Evolutionary conservation across 2,113 vertebrate species (phyloP), one percentile per base, ranked within the genome.

Genomic region (Austrofundulus limnaeus): DNA sequence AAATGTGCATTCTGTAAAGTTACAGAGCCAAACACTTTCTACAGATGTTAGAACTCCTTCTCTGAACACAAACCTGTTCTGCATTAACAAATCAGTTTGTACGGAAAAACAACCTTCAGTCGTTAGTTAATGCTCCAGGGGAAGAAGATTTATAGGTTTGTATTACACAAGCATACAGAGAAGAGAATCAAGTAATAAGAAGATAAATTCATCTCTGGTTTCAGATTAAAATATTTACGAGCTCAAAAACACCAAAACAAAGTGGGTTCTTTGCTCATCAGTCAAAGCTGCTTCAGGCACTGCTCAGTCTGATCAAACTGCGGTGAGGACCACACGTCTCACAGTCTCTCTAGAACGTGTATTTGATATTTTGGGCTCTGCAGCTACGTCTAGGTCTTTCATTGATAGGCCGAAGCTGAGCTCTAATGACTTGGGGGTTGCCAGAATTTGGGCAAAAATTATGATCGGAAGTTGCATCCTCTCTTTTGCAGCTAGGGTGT

Each of bases 401-500:
- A 21, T 65, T 60, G 75, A 60, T 71, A 14, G 79, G 51, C 28
- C 25, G 85, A 39, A 90, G 90, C 65, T 41, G 86, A 86, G 92
- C 94, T 89, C 91, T 88, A 91, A 93, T 89, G 82, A 87, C 77
- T 81, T 75, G 84, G 72, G 83, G 78, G 82, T 87, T 87, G 56
- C 86, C 81, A 89, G 87, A 66, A 92, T 93, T 92, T 82, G 86
- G 67, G 86, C 79, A 81, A 89, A 87, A 84, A 83, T 91, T 88
- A 81, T 63, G 79, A 78, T 83, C 94, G 77, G 91, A 87, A 54
- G 65, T 34, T 39, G 90, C 83, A 78, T 86, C 78, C 89, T 90
- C 94, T 89, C 73, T 86, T 90, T 88, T 88, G 92, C 66, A 81
- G 77, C 72, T 93, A 94, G 86, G 85, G 77, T 91, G 90, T 92